Percentiles rank a stretch among this genome's conserved stretches.
Conservation (phyloP, 2,797 vertebrate species). For the Varecia variegata region DNA sequence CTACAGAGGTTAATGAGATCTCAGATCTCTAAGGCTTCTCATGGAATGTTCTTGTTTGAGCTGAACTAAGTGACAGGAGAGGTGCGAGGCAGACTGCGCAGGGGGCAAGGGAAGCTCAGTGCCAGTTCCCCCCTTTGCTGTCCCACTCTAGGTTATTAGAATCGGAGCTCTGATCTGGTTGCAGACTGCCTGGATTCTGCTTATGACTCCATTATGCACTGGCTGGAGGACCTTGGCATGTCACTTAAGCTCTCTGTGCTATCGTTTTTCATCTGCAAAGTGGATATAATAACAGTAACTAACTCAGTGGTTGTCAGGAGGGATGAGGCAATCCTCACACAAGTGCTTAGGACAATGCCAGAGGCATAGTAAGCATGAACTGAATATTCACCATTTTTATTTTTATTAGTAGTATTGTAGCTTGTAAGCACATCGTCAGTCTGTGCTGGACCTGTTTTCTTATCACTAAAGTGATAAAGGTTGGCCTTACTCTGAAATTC, state of each 20-base stretch:
- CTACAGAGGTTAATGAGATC: constrained; percentile 47
- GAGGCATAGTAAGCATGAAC: background rate
- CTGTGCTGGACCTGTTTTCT: background rate
- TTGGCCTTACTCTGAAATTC: background rate
- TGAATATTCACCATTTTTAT: background rate
- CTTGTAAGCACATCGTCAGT: background rate
- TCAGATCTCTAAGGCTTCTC: constrained; percentile 26
- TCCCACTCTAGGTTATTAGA: background rate
- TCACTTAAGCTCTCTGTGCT: background rate
- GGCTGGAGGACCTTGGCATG: background rate
- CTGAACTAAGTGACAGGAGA: background rate
- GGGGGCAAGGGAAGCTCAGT: background rate
- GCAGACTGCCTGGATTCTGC: background rate
- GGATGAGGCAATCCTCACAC: background rate
- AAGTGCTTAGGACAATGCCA: background rate
- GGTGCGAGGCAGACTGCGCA: background rate
- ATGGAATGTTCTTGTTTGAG: constrained; percentile 22
- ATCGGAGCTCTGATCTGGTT: background rate
- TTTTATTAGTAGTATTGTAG: background rate
- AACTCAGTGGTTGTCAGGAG: background rate
- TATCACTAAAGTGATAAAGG: background rate
- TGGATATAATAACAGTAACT: background rate
- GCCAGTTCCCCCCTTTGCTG: background rate
- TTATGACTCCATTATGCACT: background rate
- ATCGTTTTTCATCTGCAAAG: background rate